A percentile compares a stretch with the other conserved stretches of the same genome.
These are phyloP conservation scores for Embidobia sp. DNA, from an alignment of 2,888 invertebrate species.

Conservation along the genomic window DNA sequence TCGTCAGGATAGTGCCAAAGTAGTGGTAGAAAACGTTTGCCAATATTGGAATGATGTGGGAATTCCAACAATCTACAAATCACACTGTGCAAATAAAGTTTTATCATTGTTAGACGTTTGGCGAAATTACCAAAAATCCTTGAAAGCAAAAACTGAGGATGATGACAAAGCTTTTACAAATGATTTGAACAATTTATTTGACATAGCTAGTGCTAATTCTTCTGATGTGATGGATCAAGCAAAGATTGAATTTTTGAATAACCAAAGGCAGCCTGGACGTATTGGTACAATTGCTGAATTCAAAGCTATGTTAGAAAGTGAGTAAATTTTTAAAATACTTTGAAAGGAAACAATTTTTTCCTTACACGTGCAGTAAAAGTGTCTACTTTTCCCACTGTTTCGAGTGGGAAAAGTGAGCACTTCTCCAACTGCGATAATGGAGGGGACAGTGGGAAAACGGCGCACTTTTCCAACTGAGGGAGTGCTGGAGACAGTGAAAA, in stretches of 20 bases:
- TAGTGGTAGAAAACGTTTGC: background rate
- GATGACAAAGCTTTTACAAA: constrained; percentile 4
- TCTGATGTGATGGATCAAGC: background rate
- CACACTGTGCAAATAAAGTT: constrained; percentile 4
- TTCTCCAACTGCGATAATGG: too few species aligned
- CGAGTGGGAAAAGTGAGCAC: too few species aligned
- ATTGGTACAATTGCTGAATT: constrained; percentile 6
- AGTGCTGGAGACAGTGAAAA: too few species aligned
- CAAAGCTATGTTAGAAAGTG: background rate
- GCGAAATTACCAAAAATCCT: constrained; percentile 6
- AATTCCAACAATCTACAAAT: constrained; percentile 1
- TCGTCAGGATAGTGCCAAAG: background rate
- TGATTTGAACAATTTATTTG: background rate
- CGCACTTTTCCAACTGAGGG: too few species aligned
- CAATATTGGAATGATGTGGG: constrained; percentile 4
- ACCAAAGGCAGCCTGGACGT: constrained; percentile 6
- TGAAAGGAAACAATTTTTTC: too few species aligned
- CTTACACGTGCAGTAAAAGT: too few species aligned
- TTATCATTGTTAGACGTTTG: background rate
- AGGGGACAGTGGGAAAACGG: too few species aligned
- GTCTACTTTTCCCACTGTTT: too few species aligned
- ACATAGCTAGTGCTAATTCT: background rate
- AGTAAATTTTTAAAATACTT: background rate
- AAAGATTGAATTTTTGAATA: background rate
- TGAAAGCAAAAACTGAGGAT: constrained; percentile 4